phyloP scores from a whole-genome alignment of 2,888 invertebrate species.

The Drosophila anceps region DNA sequence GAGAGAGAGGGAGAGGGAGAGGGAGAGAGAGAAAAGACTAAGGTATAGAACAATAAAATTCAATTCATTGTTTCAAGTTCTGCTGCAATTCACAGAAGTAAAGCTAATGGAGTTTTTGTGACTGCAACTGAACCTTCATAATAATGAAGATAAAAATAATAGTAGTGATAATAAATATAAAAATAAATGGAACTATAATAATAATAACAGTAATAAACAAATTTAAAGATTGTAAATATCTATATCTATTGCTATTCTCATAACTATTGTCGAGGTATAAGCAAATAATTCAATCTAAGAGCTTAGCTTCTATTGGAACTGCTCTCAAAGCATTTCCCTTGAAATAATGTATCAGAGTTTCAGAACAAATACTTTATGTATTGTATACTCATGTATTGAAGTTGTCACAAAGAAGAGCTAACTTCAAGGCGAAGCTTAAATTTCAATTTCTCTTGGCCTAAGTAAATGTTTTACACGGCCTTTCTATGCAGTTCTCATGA shows the following conservation, averaged over 20 bases:
- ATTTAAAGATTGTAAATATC: no score
- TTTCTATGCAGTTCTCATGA: constrained; percentile 24
- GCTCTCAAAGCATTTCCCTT: not conserved
- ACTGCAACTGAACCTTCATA: not conserved
- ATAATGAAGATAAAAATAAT: not conserved
- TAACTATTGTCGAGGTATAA: not conserved
- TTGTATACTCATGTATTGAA: no score
- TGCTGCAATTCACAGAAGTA: not conserved
- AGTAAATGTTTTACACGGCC: not conserved
- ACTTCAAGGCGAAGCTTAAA: not conserved
- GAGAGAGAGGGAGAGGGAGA: not conserved
- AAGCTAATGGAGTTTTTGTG: not conserved
- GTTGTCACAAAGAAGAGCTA: no score
- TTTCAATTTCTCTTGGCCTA: no score
- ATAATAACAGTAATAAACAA: not conserved
- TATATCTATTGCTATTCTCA: no score
- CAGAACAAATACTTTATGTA: no score
- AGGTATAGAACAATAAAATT: not conserved
- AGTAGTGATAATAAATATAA: not conserved
- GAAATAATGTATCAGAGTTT: no score
- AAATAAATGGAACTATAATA: not conserved
- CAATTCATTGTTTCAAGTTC: not conserved
- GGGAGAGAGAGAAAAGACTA: not conserved
- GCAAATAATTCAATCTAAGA: not conserved
- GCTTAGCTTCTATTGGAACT: not conserved